These are phyloP conservation scores for Drosophila chauvacae DNA, from an alignment of 1,140 invertebrate species.

Conservation along the genomic window DNA sequence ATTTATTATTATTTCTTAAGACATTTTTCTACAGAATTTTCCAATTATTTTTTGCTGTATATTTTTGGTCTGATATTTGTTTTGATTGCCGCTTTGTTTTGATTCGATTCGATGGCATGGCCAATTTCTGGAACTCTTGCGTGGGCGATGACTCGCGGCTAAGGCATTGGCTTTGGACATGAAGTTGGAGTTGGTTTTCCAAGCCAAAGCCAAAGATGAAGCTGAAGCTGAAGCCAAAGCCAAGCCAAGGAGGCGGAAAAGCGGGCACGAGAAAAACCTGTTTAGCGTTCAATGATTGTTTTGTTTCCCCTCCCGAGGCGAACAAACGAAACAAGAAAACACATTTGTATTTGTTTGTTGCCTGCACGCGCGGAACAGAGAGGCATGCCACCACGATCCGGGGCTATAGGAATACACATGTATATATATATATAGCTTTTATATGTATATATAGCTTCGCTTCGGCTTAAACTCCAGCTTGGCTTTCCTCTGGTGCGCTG, in stretches of 20 bases:
- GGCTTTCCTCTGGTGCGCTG: slow-evolving; percentile 58
- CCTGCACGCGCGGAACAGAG: slow-evolving; percentile 62
- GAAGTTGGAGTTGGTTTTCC: slow-evolving; percentile 23
- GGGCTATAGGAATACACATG: slow-evolving; percentile 8
- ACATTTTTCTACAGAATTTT: background rate
- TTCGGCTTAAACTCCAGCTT: slow-evolving; percentile 5
- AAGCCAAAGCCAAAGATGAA: background rate
- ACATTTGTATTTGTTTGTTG: slow-evolving; percentile 64
- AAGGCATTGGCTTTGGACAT: slow-evolving; percentile 37
- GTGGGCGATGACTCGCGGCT: slow-evolving; percentile 49
- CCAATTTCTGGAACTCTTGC: slow-evolving; percentile 43
- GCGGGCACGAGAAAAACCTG: slow-evolving; percentile 80
- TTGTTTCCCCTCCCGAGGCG: slow-evolving; percentile 21
- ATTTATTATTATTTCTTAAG: background rate
- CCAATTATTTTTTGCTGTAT: background rate
- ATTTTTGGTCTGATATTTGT: slow-evolving; percentile 16
- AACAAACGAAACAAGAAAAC: slow-evolving; percentile 50
- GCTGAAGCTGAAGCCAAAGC: background rate
- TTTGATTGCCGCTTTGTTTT: slow-evolving; percentile 49
- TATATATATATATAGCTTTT: background rate
- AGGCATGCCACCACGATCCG: slow-evolving; percentile 45
- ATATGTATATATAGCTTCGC: slow-evolving; percentile 2
- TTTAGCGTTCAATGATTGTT: slow-evolving; percentile 80
- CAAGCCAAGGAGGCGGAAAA: slow-evolving; percentile 76
- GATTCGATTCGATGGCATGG: slow-evolving; percentile 47